Evolutionary conservation across 2,113 vertebrate genomes (phyloP), one percentile per base, ranked within the genome.

Genomic region (Erythrolamprus reginae): DNA sequence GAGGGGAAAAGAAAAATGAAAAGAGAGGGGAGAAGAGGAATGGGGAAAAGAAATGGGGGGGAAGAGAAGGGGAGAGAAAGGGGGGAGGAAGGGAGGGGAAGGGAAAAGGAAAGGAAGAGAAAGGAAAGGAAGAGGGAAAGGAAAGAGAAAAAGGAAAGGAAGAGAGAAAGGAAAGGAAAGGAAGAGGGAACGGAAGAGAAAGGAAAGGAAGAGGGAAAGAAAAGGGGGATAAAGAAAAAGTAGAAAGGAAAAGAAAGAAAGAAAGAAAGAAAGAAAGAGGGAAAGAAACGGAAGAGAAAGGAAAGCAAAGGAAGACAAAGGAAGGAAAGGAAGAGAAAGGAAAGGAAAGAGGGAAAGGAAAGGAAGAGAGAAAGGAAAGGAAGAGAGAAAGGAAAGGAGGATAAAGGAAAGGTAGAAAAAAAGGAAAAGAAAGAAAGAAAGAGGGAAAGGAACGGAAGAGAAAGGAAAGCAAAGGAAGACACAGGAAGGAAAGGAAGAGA

Each of bases 271-370:
- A n/a, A n/a, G 19, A 82, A 33, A 17, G 5, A 42, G 21, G 45
- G 50, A 82, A 3, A 2, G 4, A 33, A 10, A 47, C 6, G 21
- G 19, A 82, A 82, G 21, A 48, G 50, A 82, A 3, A 2, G 1
- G 52, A 23, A 21, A 77, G n/a, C n/a, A 17, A 87, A 87, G 65
- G 0, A 0, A 84, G 4, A n/a, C n/a, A 28, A 24, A 9, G 42
- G 24, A 58, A 58, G 56, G 9, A n/a, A n/a, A n/a, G n/a, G n/a
- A n/a, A n/a, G n/a, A 5, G 45, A 5, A 5, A 45, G 45, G 5
- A 45, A 5, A 45, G n/a, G 45, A 5, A 45, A 45, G 2, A 5
- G 45, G 6, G 65, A 19, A 70, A n/a, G 1, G 28, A 53, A 21
- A 52, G 12, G 12, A 21, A 12, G 65, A 1, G 70, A 7, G n/a